Conservation (phyloP, 2,113 vertebrate genomes). For the Melanerpes formicivorus region DNA sequence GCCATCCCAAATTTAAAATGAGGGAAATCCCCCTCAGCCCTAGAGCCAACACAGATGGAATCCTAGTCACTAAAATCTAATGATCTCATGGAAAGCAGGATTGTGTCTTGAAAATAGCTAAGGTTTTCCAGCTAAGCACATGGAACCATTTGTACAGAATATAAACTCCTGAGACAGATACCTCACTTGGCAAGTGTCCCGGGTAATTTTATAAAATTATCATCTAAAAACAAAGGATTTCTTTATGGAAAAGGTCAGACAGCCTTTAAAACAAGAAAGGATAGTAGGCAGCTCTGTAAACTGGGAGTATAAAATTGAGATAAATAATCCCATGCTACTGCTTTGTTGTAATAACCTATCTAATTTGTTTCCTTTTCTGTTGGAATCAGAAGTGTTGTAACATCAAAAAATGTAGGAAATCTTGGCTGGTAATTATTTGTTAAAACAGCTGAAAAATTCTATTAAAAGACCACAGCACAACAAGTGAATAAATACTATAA, state of each 20-base stretch:
- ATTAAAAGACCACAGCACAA: neutral
- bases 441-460: neutral
- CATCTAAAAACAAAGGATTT: neutral
- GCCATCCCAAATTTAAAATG: neutral
- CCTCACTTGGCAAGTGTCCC: neutral
- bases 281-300: neutral
- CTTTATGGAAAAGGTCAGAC: neutral
- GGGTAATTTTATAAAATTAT: slow-evolving; percentile 28
- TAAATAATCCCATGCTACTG: neutral
- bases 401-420: neutral
- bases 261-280: neutral
- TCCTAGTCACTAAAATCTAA: neutral
- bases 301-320: neutral
- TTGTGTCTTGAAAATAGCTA: neutral
- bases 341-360: neutral
- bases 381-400: neutral
- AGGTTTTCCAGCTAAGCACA: neutral
- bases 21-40: neutral
- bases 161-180: slow-evolving; percentile 16
- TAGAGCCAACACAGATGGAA: neutral
- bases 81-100: neutral
- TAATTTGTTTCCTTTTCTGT: neutral
- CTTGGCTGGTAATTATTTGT: neutral
- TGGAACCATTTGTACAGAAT: neutral
- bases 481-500: neutral